Conservation (phyloP, 2,888 invertebrate species). For the Parthenolecanium corni region DNA sequence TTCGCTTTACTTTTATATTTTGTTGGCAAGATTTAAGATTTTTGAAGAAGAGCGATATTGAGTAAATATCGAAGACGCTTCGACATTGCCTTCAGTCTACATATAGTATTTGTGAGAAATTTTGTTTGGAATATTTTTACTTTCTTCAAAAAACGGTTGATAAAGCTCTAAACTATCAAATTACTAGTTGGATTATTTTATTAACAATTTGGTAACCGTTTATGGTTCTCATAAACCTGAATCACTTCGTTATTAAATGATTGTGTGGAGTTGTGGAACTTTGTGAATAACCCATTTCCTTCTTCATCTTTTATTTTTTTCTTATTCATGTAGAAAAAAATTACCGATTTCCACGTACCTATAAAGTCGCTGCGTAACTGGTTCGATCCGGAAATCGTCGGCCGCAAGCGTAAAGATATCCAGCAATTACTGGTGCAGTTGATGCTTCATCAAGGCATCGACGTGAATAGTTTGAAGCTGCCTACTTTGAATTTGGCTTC, state of each 20-base stretch:
- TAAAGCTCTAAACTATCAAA: too few relatives aligned
- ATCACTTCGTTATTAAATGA: not conserved
- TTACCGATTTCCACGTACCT: conserved; percentile 68
- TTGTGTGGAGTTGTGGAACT: not conserved
- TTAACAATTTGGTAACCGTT: too few relatives aligned
- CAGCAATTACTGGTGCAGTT: conserved; percentile 61
- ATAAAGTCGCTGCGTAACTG: conserved; percentile 70
- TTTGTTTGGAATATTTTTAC: too few relatives aligned
- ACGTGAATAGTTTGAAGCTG: conserved; percentile 51
- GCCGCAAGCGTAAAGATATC: conserved; percentile 75
- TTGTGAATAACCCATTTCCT: not conserved
- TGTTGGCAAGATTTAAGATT: too few relatives aligned
- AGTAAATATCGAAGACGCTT: too few relatives aligned
- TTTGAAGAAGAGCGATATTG: too few relatives aligned
- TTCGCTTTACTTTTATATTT: too few relatives aligned
- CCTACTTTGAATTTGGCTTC: conserved; percentile 29
- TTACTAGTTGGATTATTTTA: too few relatives aligned
- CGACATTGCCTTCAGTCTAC: too few relatives aligned
- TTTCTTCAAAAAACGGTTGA: too few relatives aligned
- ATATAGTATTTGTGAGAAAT: too few relatives aligned
- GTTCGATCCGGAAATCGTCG: conserved; percentile 73
- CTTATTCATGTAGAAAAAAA: conserved; percentile 55
- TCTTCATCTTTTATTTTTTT: not conserved
- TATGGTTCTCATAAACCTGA: not conserved
- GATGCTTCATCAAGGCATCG: conserved; percentile 60